phyloP scores from a whole-genome alignment of 2,113 vertebrate genomes.

The Mobula birostris region DNA sequence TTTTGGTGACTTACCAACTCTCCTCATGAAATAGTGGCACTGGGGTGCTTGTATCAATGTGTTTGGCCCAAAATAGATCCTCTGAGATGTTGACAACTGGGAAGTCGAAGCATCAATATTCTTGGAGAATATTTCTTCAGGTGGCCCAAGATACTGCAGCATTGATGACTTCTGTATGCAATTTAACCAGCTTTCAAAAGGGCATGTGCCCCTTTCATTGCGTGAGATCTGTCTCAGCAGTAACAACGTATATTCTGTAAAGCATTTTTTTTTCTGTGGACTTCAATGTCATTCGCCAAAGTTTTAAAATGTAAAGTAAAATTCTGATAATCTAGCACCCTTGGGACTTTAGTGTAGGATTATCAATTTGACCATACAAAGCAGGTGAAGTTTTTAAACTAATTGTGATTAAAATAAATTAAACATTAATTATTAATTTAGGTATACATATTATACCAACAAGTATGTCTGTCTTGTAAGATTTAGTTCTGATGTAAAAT shows the following conservation, averaged over 20 bases:
- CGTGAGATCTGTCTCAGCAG: neutral
- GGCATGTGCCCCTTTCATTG: neutral
- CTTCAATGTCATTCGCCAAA: neutral
- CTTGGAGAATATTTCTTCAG: too few species aligned
- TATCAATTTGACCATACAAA: too few species aligned
- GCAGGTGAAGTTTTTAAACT: neutral
- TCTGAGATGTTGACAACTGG: too few species aligned
- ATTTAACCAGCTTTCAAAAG: neutral
- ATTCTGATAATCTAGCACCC: too few species aligned
- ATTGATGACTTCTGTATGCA: neutral
- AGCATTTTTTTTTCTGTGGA: neutral
- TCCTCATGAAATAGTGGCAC: too few species aligned
- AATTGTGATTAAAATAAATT: neutral
- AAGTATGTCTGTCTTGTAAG: neutral
- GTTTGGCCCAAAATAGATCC: too few species aligned
- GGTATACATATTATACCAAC: neutral
- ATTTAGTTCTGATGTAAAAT: neutral
- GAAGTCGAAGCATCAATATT: too few species aligned
- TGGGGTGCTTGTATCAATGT: too few species aligned
- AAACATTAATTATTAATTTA: neutral
- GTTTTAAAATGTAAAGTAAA: neutral
- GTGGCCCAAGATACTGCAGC: neutral
- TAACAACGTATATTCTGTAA: neutral
- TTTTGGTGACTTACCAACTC: too few species aligned
- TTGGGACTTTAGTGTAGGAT: too few species aligned